Evolutionary conservation across 2,113 vertebrate genomes (phyloP).

Genomic region (Heterotis niloticus): DNA sequence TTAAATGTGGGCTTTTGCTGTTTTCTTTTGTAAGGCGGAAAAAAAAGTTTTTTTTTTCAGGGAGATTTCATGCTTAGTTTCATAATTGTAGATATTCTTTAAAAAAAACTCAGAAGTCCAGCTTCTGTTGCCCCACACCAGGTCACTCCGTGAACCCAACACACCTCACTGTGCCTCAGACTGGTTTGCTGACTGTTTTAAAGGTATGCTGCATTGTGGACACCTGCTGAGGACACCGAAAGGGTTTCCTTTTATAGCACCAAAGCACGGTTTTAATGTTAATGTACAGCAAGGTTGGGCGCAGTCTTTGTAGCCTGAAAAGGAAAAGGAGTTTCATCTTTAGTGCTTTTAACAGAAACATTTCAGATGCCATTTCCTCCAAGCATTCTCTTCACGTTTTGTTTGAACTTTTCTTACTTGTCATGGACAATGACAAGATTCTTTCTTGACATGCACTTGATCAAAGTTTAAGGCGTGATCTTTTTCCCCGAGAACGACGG

Average conservation of each 20-base stretch:
- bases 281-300: not conserved
- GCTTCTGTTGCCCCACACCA: not conserved
- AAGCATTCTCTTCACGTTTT: not conserved
- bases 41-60: not conserved
- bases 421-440: not conserved
- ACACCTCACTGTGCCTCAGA: not conserved
- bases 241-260: not conserved
- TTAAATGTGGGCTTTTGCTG: too few species aligned
- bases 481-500: too few species aligned
- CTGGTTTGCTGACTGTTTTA: not conserved
- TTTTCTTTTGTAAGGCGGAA: not conserved
- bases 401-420: too few species aligned
- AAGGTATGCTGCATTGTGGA: not conserved
- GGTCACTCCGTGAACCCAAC: not conserved
- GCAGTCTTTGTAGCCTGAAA: not conserved
- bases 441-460: not conserved
- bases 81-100: not conserved
- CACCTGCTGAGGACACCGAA: not conserved
- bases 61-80: slow-evolving; percentile 6
- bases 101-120: not conserved
- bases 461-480: too few species aligned
- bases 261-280: not conserved
- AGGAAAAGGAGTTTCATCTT: not conserved
- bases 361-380: not conserved
- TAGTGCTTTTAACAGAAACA: not conserved